Evolutionary conservation across 2,797 vertebrate species (phyloP).

Genomic region (Gymnocypris eckloni): DNA sequence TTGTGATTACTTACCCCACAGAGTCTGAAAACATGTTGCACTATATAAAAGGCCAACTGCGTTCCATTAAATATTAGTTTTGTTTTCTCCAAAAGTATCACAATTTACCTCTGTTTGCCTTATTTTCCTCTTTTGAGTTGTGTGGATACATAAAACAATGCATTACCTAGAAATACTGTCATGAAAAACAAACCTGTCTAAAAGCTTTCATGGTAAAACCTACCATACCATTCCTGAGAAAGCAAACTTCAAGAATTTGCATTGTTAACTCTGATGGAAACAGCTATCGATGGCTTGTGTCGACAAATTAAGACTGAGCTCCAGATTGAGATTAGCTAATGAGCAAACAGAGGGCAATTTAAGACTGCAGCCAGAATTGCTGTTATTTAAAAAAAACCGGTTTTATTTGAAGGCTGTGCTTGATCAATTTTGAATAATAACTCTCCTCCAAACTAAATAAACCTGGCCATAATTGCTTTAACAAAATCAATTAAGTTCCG

Average conservation of each 20-base stretch:
- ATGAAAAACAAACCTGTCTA: background rate
- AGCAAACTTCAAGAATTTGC: background rate
- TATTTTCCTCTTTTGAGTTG: background rate
- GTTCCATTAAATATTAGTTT: background rate
- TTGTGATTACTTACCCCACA: too few species aligned
- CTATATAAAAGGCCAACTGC: background rate
- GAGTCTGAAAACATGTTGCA: background rate
- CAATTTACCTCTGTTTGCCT: background rate
- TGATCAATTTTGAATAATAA: slow-evolving; percentile 72
- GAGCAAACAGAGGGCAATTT: slow-evolving; percentile 27
- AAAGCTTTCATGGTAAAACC: background rate
- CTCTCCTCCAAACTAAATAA: slow-evolving; percentile 68
- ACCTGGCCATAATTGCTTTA: slow-evolving; percentile 68
- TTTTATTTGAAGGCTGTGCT: slow-evolving; percentile 44
- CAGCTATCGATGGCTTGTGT: slow-evolving; percentile 20
- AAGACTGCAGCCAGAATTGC: slow-evolving; percentile 5
- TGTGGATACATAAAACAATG: background rate
- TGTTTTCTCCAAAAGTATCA: background rate
- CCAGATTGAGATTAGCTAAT: slow-evolving; percentile 30
- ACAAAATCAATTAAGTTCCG: slow-evolving; percentile 66
- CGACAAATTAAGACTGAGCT: slow-evolving; percentile 19
- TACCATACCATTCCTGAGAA: background rate
- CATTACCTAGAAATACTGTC: background rate
- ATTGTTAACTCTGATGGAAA: slow-evolving; percentile 16
- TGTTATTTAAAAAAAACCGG: slow-evolving; percentile 22